Percentiles rank a stretch among this genome's conserved stretches.
These are phyloP conservation scores for Neosilurus mollespiculum DNA, from an alignment of 2,797 vertebrate species.

Conservation along the genomic window DNA sequence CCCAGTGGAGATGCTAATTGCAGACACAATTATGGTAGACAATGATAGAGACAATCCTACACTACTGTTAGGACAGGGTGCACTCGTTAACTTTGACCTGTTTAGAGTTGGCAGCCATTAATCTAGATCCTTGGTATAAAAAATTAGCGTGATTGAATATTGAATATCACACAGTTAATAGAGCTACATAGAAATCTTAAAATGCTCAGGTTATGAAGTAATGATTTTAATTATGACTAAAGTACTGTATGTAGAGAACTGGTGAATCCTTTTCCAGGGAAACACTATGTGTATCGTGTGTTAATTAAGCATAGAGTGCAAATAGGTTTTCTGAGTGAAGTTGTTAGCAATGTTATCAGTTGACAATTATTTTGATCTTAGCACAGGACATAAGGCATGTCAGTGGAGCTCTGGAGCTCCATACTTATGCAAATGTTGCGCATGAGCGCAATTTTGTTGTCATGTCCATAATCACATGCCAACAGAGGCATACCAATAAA, in stretches of 20 bases:
- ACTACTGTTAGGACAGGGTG: conserved; percentile 24
- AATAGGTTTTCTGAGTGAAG: background rate
- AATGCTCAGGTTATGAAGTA: background rate
- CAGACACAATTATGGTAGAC: background rate
- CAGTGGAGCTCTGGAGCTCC: background rate
- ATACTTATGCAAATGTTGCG: too few species aligned
- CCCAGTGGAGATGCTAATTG: conserved; percentile 54
- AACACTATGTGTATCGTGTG: background rate
- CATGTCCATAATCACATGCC: too few species aligned
- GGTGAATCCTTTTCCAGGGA: background rate
- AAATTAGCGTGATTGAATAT: too few species aligned
- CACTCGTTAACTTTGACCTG: conserved; percentile 1
- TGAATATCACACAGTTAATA: background rate
- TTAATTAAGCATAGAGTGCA: background rate
- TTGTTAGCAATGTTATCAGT: background rate
- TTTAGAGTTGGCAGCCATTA: conserved; percentile 3
- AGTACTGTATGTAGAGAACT: background rate
- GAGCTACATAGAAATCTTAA: background rate
- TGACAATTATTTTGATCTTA: background rate
- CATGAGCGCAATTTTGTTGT: too few species aligned
- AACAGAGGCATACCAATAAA: too few species aligned
- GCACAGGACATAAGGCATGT: background rate
- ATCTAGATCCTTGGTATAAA: background rate
- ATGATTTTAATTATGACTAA: background rate
- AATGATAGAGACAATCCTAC: conserved; percentile 1